These are phyloP conservation scores for Drosophila sturtevanti DNA, from an alignment of 1,140 invertebrate species.

Conservation along the genomic window DNA sequence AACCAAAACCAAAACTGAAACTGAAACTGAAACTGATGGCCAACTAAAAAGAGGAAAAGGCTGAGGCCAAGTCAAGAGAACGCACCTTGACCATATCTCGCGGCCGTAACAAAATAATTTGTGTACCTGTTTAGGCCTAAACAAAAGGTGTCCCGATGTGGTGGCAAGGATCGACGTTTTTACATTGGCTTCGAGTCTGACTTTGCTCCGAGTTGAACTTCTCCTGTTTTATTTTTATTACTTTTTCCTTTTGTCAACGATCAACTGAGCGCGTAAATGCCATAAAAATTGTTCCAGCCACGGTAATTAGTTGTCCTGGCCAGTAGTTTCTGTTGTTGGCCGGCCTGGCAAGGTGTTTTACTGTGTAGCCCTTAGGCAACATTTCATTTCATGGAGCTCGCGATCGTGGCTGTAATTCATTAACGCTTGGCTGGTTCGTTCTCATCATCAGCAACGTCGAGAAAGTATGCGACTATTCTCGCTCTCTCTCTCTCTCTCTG, in stretches of 20 bases:
- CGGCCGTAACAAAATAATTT: conserved; percentile 77
- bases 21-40: conserved; percentile 10
- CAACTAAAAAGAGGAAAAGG: conserved; percentile 1
- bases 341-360: conserved; percentile 62
- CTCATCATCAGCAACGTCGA: conserved; percentile 54
- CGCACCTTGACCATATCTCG: conserved; percentile 46
- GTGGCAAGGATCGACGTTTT: conserved; percentile 15
- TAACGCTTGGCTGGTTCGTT: conserved; percentile 71
- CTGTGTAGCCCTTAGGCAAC: conserved; percentile 43
- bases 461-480: conserved; percentile 70
- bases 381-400: conserved; percentile 24
- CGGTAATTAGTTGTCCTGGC: conserved; percentile 79
- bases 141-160: conserved; percentile 45
- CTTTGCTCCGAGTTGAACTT: not conserved
- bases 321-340: conserved; percentile 11
- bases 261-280: conserved; percentile 78
- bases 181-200: not conserved
- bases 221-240: not conserved
- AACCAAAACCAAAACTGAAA: not conserved
- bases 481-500: conserved; percentile 22
- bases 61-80: conserved; percentile 15
- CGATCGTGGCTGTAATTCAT: conserved; percentile 76
- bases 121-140: conserved; percentile 54
- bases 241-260: conserved; percentile 56
- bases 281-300: conserved; percentile 79